Conservation (phyloP, 1,140 invertebrate genomes). For the Lepidurus packardi region DNA sequence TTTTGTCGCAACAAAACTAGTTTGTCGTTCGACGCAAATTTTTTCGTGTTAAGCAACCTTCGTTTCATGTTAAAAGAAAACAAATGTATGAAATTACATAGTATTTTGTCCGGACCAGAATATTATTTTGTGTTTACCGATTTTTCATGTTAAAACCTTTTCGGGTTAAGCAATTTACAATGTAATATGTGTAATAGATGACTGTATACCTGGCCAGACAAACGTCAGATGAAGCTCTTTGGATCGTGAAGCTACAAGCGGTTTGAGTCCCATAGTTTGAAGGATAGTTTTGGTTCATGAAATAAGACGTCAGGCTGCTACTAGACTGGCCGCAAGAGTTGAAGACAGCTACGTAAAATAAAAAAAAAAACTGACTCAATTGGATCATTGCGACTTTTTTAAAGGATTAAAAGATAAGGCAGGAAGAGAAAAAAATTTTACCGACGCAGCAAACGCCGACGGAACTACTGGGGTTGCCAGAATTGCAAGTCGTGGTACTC, state of each 20-base stretch:
- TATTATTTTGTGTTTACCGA: too few relatives aligned
- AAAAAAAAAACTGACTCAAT: neutral
- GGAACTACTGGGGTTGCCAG: neutral
- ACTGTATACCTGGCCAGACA: neutral
- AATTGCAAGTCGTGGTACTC: neutral
- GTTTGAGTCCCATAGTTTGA: fast-evolving
- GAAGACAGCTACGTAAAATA: neutral
- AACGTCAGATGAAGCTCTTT: neutral
- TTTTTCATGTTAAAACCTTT: too few relatives aligned
- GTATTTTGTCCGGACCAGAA: too few relatives aligned
- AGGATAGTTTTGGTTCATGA: neutral
- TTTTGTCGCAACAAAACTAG: too few relatives aligned
- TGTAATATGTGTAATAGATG: too few relatives aligned
- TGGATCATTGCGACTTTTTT: neutral
- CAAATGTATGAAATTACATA: too few relatives aligned
- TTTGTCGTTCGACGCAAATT: too few relatives aligned
- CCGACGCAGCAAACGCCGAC: neutral
- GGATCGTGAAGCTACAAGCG: neutral
- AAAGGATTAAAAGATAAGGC: neutral
- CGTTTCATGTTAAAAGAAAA: too few relatives aligned
- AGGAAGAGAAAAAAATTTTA: neutral
- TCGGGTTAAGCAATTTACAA: too few relatives aligned
- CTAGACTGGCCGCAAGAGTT: neutral
- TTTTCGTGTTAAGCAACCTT: too few relatives aligned
- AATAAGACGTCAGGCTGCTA: neutral